phyloP scores from a whole-genome alignment of 2,797 vertebrate species.

The Holocentrus rufus region DNA sequence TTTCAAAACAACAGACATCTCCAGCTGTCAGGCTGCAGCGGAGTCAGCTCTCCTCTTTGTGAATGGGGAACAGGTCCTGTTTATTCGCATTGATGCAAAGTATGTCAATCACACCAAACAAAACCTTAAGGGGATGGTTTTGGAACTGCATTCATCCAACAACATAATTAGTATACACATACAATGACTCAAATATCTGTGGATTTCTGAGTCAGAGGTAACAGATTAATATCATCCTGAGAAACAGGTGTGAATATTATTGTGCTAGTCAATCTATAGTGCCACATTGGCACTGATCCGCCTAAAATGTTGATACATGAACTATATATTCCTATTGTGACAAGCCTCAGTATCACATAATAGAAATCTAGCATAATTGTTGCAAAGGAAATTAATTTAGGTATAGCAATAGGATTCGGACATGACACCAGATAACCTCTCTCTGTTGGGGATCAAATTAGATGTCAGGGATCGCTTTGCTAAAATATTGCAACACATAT shows the following conservation, averaged over 20 bases:
- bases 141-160: constrained; percentile 47
- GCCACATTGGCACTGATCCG: constrained; percentile 5
- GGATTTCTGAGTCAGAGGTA: constrained; percentile 52
- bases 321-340: constrained; percentile 25
- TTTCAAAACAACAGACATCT: constrained; percentile 70
- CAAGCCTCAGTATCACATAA: constrained; percentile 36
- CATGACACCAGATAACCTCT: constrained; percentile 53
- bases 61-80: constrained; percentile 52
- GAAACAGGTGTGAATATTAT: constrained; percentile 46
- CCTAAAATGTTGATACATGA: constrained; percentile 21
- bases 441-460: constrained; percentile 69
- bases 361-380: constrained; percentile 35
- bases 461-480: constrained; percentile 69
- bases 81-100: constrained; percentile 71
- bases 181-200: constrained; percentile 50
- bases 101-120: constrained; percentile 74
- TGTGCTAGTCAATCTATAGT: constrained; percentile 40
- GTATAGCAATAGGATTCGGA: constrained; percentile 41
- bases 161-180: constrained; percentile 65
- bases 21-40: constrained; percentile 68
- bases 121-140: constrained; percentile 58
- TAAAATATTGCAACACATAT: constrained; percentile 69
- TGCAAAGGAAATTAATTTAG: constrained; percentile 49
- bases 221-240: constrained; percentile 39
- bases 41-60: constrained; percentile 66